Evolutionary conservation across 1,140 invertebrate species (phyloP), one percentile per base, ranked within the genome.

Genomic region (Campoletis sonorensis): DNA sequence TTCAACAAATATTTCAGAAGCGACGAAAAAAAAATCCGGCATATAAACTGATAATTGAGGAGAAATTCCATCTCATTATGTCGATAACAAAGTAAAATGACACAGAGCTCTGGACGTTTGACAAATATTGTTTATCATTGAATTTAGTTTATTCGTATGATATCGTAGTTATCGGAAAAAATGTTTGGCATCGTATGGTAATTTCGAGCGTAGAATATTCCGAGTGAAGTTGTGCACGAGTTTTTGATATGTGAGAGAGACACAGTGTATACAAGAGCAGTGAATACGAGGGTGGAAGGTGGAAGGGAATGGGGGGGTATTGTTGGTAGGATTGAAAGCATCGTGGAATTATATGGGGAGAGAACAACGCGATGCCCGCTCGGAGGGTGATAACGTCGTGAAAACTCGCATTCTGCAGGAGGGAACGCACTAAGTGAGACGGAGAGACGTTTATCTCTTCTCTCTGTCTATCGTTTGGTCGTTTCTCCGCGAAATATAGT

Each of bases 341-440:
- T 75, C 71, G 70, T 26, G 61, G 27, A 26, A 26, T 70, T 70
- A 70, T 70, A 30, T 27, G 72, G 58, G 58, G 77, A 51, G 81
- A 79, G 76, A 78, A 78, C 76, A 78, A 45, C 54, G 58, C 58
- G 33, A 33, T 18, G 67, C 67, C 5, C 45, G 72, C 64, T 58
- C 0, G 54, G 30, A 71, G 83, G 84, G 81, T 83, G 85, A 87
- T 87, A 87, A 88, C 84, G 84, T 82, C 72, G 82, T 70, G 78
- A 79, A 83, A 85, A 85, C 81, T 85, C 76, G 85, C 82, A 84
- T 81, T 84, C 64, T 76, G 54, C 80, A 78, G 71, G 73, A 83
- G 77, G 72, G 79, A 79, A 23, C 80, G 72, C 54, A 79, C 30
- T 37, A 11, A 70, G 30, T 21, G 15, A 70, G 67, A 70, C 18